These are phyloP conservation scores for Hucho hucho DNA, from an alignment of 2,113 vertebrate genomes.

Conservation along the genomic window DNA sequence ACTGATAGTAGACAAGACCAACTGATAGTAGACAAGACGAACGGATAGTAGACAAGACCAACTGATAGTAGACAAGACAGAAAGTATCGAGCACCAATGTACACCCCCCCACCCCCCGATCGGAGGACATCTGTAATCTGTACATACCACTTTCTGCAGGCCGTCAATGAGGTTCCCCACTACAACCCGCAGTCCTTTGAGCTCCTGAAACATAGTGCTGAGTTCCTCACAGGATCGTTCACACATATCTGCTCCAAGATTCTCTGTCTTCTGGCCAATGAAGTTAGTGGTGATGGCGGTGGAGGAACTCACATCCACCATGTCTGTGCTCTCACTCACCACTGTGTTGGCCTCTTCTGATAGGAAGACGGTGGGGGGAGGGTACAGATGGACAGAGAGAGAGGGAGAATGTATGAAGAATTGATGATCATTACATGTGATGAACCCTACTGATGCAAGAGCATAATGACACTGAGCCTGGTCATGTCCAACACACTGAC, in stretches of 20 bases:
- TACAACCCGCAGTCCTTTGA: constrained; percentile 85
- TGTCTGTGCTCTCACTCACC: constrained; percentile 84
- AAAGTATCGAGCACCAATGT: neutral
- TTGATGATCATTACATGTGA: neutral
- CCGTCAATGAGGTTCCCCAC: constrained; percentile 91
- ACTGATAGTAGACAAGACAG: neutral
- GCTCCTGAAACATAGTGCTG: constrained; percentile 87
- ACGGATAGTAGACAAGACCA: too few relatives aligned
- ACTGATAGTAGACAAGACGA: too few relatives aligned
- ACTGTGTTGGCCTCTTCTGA: constrained; percentile 85
- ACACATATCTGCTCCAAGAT: constrained; percentile 77
- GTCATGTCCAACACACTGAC: too few relatives aligned
- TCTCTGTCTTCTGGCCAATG: constrained; percentile 75
- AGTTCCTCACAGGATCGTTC: constrained; percentile 94
- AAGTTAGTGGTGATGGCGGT: constrained; percentile 75
- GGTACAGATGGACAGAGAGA: constrained; percentile 7
- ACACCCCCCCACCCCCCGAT: too few relatives aligned
- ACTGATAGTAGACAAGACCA: too few relatives aligned
- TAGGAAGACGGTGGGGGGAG: neutral
- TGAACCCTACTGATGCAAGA: neutral
- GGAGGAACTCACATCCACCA: constrained; percentile 79
- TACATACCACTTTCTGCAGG: constrained; percentile 87
- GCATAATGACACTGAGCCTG: neutral
- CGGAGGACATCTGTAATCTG: too few relatives aligned
- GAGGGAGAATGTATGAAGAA: neutral